Evolutionary conservation across 2,888 invertebrate genomes (phyloP).

Genomic region (Cerceris ruficornis): DNA sequence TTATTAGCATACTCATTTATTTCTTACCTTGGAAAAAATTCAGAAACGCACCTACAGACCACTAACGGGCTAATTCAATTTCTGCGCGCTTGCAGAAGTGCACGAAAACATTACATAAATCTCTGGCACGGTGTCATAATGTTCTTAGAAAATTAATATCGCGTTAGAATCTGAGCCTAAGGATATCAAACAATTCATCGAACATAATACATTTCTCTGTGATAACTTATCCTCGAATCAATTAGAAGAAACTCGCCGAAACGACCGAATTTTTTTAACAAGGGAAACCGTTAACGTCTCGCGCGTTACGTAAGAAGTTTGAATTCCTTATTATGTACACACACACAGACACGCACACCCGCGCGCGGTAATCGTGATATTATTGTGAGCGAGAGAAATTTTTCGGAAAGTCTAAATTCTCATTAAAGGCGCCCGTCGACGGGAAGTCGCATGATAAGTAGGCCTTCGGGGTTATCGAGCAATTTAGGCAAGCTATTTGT

Average conservation of each 20-base stretch:
- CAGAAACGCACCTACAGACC: background rate
- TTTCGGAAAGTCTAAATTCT: background rate
- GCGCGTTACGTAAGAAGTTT: too few relatives aligned
- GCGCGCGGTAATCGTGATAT: background rate
- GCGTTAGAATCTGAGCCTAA: too few relatives aligned
- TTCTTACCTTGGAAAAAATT: background rate
- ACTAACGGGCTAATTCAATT: slow-evolving; percentile 10
- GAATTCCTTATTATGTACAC: too few relatives aligned
- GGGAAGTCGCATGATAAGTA: slow-evolving; percentile 40
- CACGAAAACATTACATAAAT: background rate
- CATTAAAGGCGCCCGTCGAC: background rate
- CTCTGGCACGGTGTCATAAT: too few relatives aligned
- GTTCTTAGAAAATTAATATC: too few relatives aligned
- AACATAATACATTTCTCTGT: too few relatives aligned
- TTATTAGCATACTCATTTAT: slow-evolving; percentile 1
- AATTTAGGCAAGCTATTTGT: slow-evolving; percentile 27
- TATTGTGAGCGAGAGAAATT: background rate
- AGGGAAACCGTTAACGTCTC: too few relatives aligned
- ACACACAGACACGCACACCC: too few relatives aligned
- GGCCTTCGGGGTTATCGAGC: slow-evolving; percentile 43
- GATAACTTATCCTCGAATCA: too few relatives aligned
- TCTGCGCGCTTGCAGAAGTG: background rate
- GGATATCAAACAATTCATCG: too few relatives aligned
- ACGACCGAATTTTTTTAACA: too few relatives aligned
- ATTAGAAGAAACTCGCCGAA: too few relatives aligned